Evolutionary conservation across 2,888 invertebrate genomes (phyloP), one percentile per base, ranked within the genome.

Genomic region (Dioctria linearis): DNA sequence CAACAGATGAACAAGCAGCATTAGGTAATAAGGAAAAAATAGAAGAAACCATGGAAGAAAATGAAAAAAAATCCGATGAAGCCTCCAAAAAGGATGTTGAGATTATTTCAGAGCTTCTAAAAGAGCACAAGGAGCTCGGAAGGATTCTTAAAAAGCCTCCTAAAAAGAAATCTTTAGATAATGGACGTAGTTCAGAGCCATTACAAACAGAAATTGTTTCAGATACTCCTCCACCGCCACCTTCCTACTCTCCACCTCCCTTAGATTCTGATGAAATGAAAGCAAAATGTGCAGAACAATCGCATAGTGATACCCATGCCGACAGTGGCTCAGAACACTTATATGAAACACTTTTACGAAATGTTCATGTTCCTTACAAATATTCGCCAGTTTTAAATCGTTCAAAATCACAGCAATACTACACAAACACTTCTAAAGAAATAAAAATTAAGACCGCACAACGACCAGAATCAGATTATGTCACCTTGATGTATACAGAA

Each of bases 91-190:
- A 87, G 13, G 89, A 89, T 83, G 87, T 88, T 0, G 87, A 89
- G 78, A 88, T 96, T 69, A 95, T 96, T 73, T 93, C 95, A 0
- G 95, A 95, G 86, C 90, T 96, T 11, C 89, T 96, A 4, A 93
- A 95, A 92, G 94, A 95, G 86, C 95, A 94, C 85, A 92, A 94
- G 84, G 95, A 95, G 83, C 95, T 96, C 83, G 94, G 95, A 84
- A 93, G 94, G 83, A 90, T 95, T 63, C 89, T 95, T 42, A 94
- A 94, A 84, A 94, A 94, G 85, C 94, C 94, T 84, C 92, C 94
- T 82, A 91, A 88, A 87, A 89, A 89, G 84, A 88, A 87, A 37
- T 86, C 86, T 0, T 54, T 83, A 3, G 87, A 86, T 49, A 86
- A 85, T 76, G 83, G 84, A 37, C 73, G 83, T 0, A 85, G 83